These are phyloP conservation scores for Acleris cristana DNA, from an alignment of 2,888 invertebrate species.

Conservation along the genomic window DNA sequence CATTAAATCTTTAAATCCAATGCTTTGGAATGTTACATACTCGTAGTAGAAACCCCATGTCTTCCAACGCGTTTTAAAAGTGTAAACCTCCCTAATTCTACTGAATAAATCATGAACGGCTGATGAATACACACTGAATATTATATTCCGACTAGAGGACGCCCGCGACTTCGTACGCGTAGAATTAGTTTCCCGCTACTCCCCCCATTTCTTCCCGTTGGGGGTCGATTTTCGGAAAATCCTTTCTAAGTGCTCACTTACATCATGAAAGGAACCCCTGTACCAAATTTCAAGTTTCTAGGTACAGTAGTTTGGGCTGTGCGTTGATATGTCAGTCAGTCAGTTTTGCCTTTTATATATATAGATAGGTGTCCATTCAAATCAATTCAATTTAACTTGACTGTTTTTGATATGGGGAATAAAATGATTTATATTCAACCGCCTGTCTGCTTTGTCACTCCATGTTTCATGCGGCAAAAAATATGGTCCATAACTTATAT, in stretches of 20 bases:
- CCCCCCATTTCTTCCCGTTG: too few relatives aligned
- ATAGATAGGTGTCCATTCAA: constrained; percentile 19
- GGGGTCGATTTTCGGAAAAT: too few relatives aligned
- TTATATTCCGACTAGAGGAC: constrained; percentile 22
- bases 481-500: constrained; percentile 1
- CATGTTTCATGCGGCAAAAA: constrained; percentile 7
- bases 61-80: constrained; percentile 11
- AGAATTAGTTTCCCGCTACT: too few relatives aligned
- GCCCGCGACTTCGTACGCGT: too few relatives aligned
- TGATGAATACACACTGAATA: constrained; percentile 35
- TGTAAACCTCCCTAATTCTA: constrained; percentile 10
- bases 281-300: too few relatives aligned
- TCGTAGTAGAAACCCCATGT: neutral
- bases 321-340: too few relatives aligned
- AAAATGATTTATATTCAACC: constrained; percentile 16
- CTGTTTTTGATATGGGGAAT: constrained; percentile 8
- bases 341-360: too few relatives aligned
- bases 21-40: neutral
- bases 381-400: constrained; percentile 23
- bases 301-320: too few relatives aligned
- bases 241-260: too few relatives aligned
- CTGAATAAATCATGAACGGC: constrained; percentile 28
- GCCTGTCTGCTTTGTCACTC: constrained; percentile 13
- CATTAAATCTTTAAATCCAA: neutral
- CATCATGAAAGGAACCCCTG: too few relatives aligned